These are phyloP conservation scores for Amphipoea lucens DNA, from an alignment of 2,888 invertebrate species.

Conservation along the genomic window DNA sequence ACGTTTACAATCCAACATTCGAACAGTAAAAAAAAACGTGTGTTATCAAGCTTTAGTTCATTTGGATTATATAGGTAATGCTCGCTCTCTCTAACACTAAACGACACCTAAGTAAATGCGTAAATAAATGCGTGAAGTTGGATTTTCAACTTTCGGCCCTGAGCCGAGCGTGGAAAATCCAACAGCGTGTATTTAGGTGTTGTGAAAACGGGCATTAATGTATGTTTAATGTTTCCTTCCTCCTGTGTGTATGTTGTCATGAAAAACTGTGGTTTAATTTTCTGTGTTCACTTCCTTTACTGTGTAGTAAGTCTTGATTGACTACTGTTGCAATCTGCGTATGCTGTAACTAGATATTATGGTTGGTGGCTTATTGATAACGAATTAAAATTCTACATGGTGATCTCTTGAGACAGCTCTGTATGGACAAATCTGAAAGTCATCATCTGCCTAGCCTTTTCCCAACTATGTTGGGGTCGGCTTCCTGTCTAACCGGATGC, in stretches of 20 bases:
- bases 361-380: neutral
- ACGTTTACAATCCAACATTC: neutral
- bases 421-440: neutral
- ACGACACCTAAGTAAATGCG: neutral
- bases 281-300: slow-evolving; percentile 3
- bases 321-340: slow-evolving; percentile 5
- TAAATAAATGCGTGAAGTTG: neutral
- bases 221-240: slow-evolving; percentile 20
- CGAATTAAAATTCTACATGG: neutral
- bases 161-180: neutral
- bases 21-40: neutral
- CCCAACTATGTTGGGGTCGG: too few species aligned
- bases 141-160: neutral
- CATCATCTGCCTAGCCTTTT: too few species aligned
- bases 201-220: neutral
- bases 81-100: neutral
- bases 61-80: neutral
- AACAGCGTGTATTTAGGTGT: neutral
- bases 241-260: slow-evolving; percentile 4
- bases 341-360: neutral
- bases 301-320: slow-evolving; percentile 3
- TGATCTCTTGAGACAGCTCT: neutral
- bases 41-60: neutral
- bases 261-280: slow-evolving; percentile 3
- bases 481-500: too few species aligned